Evolutionary conservation across 2,113 vertebrate genomes (phyloP), one percentile per base, ranked within the genome.

Genomic region (Gopherus evgoodei): DNA sequence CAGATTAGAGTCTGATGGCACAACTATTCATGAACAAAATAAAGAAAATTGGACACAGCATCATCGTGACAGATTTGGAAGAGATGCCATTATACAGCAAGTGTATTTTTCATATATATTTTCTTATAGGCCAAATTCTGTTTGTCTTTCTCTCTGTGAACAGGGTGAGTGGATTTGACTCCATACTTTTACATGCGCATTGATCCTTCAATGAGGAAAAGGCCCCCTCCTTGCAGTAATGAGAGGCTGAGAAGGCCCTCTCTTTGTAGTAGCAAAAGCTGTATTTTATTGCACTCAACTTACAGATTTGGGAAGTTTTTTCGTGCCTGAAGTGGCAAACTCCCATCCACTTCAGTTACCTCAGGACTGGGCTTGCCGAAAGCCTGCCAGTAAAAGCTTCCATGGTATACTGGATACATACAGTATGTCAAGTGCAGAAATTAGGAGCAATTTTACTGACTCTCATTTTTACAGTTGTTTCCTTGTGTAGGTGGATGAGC

Each of bases 401-500:
- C 7, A 53, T 13, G 19, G 44, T 31, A 86, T 52, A 53, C 17
- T 88, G 49, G 94, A 95, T 88, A 81, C 29, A 90, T 72, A 12
- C 1, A 0, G 12, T 42, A 19, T 89, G 29, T 72, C 53, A 93
- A 92, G 19, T 38, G 65, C 50, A 88, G 54, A 92, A 92, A 91
- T 59, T 31, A 88, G 83, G 50, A 95, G 50, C 10, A 35, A 80
- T 95, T 90, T 91, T 83, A 95, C 89, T 92, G 89, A 95, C 24
- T 95, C 27, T 94, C 2, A 59, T 90, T 96, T 92, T 90, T 94
- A 79, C 79, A 65, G 75, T 76, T 95, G 83, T 92, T 86, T 95
- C 86, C 53, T 54, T 2, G 3, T 92, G 96, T 97, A 92, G 95
- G 97, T 95, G 96, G 95, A 96, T 91, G 89, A 96, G 65, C 86